phyloP scores from a whole-genome alignment of 2,113 vertebrate species.

The Cephalopterus ornatus region DNA sequence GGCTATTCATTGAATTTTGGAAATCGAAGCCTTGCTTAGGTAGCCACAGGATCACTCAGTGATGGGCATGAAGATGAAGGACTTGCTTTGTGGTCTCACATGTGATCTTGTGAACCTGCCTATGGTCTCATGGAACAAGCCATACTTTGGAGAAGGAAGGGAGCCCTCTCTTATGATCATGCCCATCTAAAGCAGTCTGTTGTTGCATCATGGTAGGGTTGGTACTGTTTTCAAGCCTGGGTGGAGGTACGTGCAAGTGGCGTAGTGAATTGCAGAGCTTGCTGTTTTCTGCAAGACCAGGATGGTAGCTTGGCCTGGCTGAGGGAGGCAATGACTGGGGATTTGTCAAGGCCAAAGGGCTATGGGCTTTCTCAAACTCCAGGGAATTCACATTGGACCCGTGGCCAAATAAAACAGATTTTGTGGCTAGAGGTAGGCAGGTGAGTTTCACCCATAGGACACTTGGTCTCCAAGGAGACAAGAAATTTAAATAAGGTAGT shows the following conservation, averaged over 20 bases:
- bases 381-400: not conserved
- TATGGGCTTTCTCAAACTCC: not conserved
- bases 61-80: not conserved
- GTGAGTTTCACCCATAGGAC: not conserved
- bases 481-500: not conserved
- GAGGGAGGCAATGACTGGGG: not conserved
- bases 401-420: not conserved
- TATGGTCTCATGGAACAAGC: not conserved
- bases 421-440: not conserved
- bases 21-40: not conserved
- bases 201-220: not conserved
- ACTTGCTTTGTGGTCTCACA: not conserved
- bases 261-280: accelerated
- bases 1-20: not conserved
- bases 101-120: not conserved
- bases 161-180: not conserved
- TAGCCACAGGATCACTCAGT: not conserved
- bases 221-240: not conserved
- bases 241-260: not conserved
- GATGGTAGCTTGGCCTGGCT: not conserved
- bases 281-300: not conserved
- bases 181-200: not conserved
- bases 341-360: not conserved
- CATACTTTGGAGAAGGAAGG: not conserved
- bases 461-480: not conserved